A percentile compares a stretch with the other conserved stretches of the same genome.
Evolutionary conservation across 2,888 invertebrate genomes (phyloP).

Genomic region (Monopis laevigella): DNA sequence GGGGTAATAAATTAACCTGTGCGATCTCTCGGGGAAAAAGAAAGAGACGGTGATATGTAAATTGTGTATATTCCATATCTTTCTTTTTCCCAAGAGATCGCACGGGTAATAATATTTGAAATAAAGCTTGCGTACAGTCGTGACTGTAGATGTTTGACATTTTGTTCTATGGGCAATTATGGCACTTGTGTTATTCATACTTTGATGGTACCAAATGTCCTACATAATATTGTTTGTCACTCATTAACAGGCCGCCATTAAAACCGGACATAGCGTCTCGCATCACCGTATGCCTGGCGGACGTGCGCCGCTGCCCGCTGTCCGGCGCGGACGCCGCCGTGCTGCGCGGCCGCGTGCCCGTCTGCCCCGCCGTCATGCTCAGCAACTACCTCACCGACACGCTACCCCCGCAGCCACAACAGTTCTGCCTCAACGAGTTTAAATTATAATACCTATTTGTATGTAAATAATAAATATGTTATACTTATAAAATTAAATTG

Average conservation of each 20-base stretch:
- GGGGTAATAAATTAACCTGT: too few relatives aligned
- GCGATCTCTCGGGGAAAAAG: too few relatives aligned
- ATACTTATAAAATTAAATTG: background rate
- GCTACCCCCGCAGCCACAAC: slow-evolving; percentile 32
- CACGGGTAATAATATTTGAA: too few relatives aligned
- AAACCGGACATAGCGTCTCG: slow-evolving; percentile 68
- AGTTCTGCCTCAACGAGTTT: slow-evolving; percentile 43
- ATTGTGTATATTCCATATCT: too few relatives aligned
- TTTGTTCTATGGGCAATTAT: too few relatives aligned
- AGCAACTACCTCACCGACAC: slow-evolving; percentile 66
- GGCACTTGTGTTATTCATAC: too few relatives aligned
- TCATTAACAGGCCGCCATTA: slow-evolving; percentile 64
- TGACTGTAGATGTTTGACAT: too few relatives aligned
- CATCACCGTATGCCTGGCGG: slow-evolving; percentile 78
- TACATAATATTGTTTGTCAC: slow-evolving; percentile 2
- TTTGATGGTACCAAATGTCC: slow-evolving; percentile 4
- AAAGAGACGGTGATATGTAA: too few relatives aligned
- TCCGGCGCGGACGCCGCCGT: slow-evolving; percentile 64
- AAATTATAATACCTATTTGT: slow-evolving; percentile 15
- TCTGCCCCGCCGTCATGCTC: slow-evolving; percentile 71
- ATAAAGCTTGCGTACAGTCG: too few relatives aligned
- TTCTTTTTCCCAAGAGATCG: too few relatives aligned
- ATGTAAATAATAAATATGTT: background rate
- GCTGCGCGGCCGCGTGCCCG: slow-evolving; percentile 65
- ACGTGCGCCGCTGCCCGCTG: slow-evolving; percentile 55